Evolutionary conservation across 2,888 invertebrate species (phyloP), one percentile per base, ranked within the genome.

Genomic region (Cosmorhoe ocellata): DNA sequence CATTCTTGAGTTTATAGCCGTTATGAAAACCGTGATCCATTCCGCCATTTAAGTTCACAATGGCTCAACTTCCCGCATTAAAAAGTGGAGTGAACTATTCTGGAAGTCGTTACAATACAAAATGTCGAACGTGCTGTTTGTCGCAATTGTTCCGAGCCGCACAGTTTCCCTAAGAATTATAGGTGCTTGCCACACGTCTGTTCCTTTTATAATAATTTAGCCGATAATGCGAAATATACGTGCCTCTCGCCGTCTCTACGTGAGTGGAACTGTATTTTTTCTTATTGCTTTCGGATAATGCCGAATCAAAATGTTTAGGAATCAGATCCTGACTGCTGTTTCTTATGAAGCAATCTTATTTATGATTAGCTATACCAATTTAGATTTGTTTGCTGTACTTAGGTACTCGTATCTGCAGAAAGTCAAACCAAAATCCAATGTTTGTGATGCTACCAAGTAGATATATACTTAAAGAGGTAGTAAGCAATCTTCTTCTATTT

Each of bases 161-260:
- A 67, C 65, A 71, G 75, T 71, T 75, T 71, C 67, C 60, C 56
- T 58, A 67, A 71, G 67, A 67, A 61, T 76, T 76, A 76, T 75
- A 75, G 76, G 75, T 46, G 46, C 51, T 76, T 74, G 79, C 80
- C 68, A 72, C 76, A 84, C 84, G 83, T 84, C 75, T 79, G 77
- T 81, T 81, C 78, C 82, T 81, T 82, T 83, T 83, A 83, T 81
- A 84, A 88, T 87, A 86, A 88, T 87, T 88, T 82, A 81, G 78
- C 74, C 82, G 82, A 82, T 88, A 87, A 87, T 87, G 85, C 77
- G 86, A 88, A 87, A 86, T 86, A 83, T 88, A 89, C 87, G 88
- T 88, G 89, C 79, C 74, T 71, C 79, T 75, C 72, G 70, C 71
- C 74, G 70, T 71, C 79, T 75, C 71, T 79, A 84, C 84, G 84